Evolutionary conservation across 2,113 vertebrate genomes (phyloP), one percentile per base, ranked within the genome.

Genomic region (Cathartes aura): DNA sequence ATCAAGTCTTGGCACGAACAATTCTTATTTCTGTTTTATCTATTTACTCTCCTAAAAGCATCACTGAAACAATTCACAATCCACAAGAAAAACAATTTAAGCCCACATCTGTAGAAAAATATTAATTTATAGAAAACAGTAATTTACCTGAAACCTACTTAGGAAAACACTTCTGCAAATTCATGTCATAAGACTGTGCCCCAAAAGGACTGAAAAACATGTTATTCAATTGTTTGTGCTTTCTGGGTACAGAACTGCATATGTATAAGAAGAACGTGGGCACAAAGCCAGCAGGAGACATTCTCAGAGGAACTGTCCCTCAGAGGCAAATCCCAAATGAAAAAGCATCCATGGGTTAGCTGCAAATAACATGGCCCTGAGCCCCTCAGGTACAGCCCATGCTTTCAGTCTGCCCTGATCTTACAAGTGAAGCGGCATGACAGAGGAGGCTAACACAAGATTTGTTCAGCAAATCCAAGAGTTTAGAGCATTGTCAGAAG

Each of bases 1-100:
- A 93, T 80, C 66, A 92, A 90, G 53, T 64, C 53, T 66, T 80
- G 67, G 50, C 78, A 92, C 6, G 7, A 97, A 64, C 43, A 90
- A 64, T 66, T 82, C 36, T 85, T 95, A 62, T 66, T 96, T 85
- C 70, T 86, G 15, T 62, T 95, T 93, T 73, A 94, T 76, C 93
- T 94, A 30, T 90, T 97, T 93, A 89, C 82, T 64, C 60, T 68
- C 62, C 90, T 94, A 94, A 93, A 96, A 94, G 76, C 73, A 70
- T 75, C 66, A 60, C 29, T 58, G 53, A 89, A 94, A 87, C 78
- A 95, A 92, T 89, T 94, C 81, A 66, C 58, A 82, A 89, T 75
- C 70, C 24, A 2, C 55, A 85, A 68, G 76, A 60, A 95, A 86
- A 94, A 72, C 17, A 1, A 94, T 82, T 93, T 95, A 96, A 96